phyloP scores from a whole-genome alignment of 2,797 vertebrate species.

The Cephalopachus bancanus region DNA sequence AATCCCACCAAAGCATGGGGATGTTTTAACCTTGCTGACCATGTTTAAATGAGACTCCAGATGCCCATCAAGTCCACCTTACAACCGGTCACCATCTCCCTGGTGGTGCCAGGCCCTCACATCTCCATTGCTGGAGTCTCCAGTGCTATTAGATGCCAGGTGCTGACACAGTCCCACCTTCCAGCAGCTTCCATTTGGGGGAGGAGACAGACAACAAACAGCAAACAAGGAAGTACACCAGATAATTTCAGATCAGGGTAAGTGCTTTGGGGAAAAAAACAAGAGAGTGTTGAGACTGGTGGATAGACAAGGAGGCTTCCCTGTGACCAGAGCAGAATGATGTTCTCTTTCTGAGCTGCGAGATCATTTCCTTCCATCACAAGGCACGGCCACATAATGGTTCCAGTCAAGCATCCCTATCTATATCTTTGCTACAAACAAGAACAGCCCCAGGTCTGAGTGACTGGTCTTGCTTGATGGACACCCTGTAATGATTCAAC shows the following conservation, averaged over 20 bases:
- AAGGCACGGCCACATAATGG: not conserved
- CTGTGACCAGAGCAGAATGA: not conserved
- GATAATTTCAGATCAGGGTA: not conserved
- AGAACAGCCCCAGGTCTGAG: not conserved
- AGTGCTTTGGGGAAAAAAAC: not conserved
- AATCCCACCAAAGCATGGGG: not conserved
- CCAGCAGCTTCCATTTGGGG: not conserved
- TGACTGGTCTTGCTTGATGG: not conserved
- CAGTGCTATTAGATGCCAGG: not conserved
- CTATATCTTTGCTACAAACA: not conserved
- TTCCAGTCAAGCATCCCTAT: not conserved
- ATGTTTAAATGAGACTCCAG: not conserved
- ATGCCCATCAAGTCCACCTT: not conserved
- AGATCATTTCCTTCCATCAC: not conserved
- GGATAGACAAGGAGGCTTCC: not conserved
- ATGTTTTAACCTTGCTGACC: not conserved
- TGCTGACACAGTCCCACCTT: not conserved
- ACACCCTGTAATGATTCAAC: not conserved
- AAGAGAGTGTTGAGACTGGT: not conserved
- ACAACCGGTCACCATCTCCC: not conserved
- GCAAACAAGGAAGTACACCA: not conserved
- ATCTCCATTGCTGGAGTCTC: not conserved
- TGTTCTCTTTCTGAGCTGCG: not conserved
- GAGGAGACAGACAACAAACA: not conserved
- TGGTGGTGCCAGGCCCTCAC: not conserved